Evolutionary conservation across 2,797 vertebrate species (phyloP), one percentile per base, ranked within the genome.

Genomic region (Clarias platycephalus): DNA sequence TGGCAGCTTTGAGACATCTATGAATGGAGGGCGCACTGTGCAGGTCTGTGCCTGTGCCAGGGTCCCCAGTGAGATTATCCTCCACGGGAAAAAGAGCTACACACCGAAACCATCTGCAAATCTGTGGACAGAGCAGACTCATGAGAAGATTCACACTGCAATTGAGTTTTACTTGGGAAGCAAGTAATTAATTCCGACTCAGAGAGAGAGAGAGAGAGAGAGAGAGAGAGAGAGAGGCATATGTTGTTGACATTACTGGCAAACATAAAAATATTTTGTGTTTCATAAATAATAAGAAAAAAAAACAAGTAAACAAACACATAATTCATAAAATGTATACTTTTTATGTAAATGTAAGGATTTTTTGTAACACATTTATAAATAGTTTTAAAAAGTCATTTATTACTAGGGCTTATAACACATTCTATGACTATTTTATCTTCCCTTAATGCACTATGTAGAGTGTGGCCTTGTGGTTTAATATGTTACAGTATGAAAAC

Each of bases 31-130:
- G 91, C 91, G 91, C 91, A 91, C 91, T 92, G 92, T 91, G 89
- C 93, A 92, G 93, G 93, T 94, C 93, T 92, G 92, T 89, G 92
- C 92, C 93, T 92, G 94, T 88, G 58, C 92, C 92, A 93, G 91
- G 92, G 93, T 95, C 94, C 94, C 94, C 91, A 89, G 94, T 94
- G 94, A 94, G 94, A 95, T 95, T 94, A 94, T 94, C 95, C 94
- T 95, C 95, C 91, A 93, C 94, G 94, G 95, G 94, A 94, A 94
- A 94, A 92, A 93, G 93, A 91, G 64, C 44, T 93, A 92, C 93
- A 93, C 93, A 91, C 93, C 89, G 92, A 94, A 95, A 94, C 94
- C 95, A 94, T 95, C 94, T 95, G 94, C 93, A 94, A 94, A 93
- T 95, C 94, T 94, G 94, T 95, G 94, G 95, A 94, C 94, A 94